Conservation (phyloP, 2,797 vertebrate species). For the Chaenodraco wilsoni region DNA sequence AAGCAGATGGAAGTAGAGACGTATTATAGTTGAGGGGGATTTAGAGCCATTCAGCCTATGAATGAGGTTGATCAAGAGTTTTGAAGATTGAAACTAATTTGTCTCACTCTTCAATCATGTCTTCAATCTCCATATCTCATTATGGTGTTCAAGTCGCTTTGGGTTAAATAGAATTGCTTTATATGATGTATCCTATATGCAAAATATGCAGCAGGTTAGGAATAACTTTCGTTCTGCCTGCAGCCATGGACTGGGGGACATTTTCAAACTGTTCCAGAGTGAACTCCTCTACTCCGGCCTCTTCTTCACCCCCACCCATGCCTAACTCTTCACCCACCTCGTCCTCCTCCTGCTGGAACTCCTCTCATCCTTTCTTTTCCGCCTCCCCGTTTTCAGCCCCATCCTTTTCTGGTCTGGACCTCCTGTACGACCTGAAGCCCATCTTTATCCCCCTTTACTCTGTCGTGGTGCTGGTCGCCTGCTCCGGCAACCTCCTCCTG, state of each 20-base stretch:
- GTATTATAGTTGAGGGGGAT: background rate
- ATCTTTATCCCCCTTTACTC: constrained; percentile 89
- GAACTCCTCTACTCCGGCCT: constrained; percentile 50
- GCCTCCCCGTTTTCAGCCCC: constrained; percentile 34
- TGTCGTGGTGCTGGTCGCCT: constrained; percentile 84
- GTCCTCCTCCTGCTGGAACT: constrained; percentile 55
- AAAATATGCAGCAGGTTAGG: background rate
- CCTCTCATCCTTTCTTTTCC: constrained; percentile 48
- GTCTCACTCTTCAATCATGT: background rate
- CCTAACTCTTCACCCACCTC: constrained; percentile 23
- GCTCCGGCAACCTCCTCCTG: constrained; percentile 87
- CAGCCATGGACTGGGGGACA: constrained; percentile 63
- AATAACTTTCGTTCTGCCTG: constrained; percentile 4
- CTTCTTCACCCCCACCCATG: constrained; percentile 26
- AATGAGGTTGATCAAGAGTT: constrained; percentile 17
- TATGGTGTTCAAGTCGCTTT: background rate
- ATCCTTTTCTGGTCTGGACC: constrained; percentile 86
- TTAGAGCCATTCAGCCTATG: background rate
- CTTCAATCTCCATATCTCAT: background rate
- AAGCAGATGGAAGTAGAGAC: constrained; percentile 11
- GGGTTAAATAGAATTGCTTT: background rate
- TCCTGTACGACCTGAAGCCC: constrained; percentile 85
- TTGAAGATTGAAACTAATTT: constrained; percentile 19
- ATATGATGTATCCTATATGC: background rate
- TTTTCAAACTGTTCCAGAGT: constrained; percentile 75